Evolutionary conservation across 2,113 vertebrate species (phyloP), one percentile per base, ranked within the genome.

Genomic region (Ciconia boyciana): DNA sequence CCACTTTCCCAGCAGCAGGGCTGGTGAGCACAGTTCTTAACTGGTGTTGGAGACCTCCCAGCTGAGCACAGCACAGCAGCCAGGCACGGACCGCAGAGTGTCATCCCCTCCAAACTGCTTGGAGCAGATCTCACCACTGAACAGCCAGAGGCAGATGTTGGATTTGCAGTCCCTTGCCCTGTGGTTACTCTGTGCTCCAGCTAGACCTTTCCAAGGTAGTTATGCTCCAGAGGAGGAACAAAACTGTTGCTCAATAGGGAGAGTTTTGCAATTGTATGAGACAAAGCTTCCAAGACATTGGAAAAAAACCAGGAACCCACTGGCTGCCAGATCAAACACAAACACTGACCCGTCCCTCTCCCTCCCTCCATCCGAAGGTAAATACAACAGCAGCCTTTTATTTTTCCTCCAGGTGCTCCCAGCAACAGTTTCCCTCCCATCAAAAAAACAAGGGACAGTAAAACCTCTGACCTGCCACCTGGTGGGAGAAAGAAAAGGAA

Each of bases 121-220:
- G 0, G 0, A 39, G 36, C 21, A 71, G 29, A 34, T 34, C 46
- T 55, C 24, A 9, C 17, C 39, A 5, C 4, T 3, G 16, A 79
- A 4, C 13, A 55, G 21, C 36, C 28, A 0, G 0, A 54, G 66
- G 21, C 29, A 36, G 16, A 4, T 6, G 5, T 3, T 25, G 2
- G 24, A 15, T 64, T 58, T 71, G 46, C 31, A 34, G 39, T 32
- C 68, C 58, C n/a, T 60, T 29, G 19, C 51, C 25, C 78, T 54
- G 28, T 31, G 39, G 34, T 57, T 57, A 25, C 46, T 78, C 72
- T 43, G 13, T 44, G 55, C 61, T 84, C 66, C 61, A 57, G 21
- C 29, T 66, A 46, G 51, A 43, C 46, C 5, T 57, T 52, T 39
- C 46, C 57, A 69, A 32, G 36, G 39, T 3, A 43, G 48, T 46